A percentile compares a stretch with the other conserved stretches of the same genome.
phyloP scores from a whole-genome alignment of 2,888 invertebrate genomes.

The Itoplectis maculator region DNA sequence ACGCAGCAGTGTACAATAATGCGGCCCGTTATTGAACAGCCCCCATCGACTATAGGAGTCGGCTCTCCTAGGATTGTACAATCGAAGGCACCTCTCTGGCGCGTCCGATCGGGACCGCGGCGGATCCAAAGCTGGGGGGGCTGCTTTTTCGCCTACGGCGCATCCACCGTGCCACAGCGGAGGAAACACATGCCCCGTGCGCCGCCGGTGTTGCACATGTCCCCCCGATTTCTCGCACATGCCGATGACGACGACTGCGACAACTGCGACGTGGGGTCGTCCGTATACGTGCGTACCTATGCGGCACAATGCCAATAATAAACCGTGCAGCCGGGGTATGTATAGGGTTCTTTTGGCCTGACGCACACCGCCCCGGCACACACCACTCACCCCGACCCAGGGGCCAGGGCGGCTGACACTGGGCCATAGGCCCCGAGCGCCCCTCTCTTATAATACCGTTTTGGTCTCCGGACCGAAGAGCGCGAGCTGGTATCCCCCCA shows the following conservation, averaged over 20 bases:
- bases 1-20: conserved; percentile 30
- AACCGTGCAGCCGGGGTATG: conserved; percentile 76
- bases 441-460: conserved; percentile 56
- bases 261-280: conserved; percentile 50
- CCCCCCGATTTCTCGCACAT: conserved; percentile 65
- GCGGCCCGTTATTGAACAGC: conserved; percentile 25
- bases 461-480: conserved; percentile 47
- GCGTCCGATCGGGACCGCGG: conserved; percentile 48
- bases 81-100: conserved; percentile 65
- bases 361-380: conserved; percentile 1
- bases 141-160: neutral
- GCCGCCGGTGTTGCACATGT: conserved; percentile 66
- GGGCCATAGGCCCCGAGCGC: conserved; percentile 25
- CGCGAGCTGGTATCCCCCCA: conserved; percentile 64
- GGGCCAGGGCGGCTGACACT: conserved; percentile 47
- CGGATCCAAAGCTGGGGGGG: conserved; percentile 18
- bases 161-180: neutral
- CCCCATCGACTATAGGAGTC: conserved; percentile 35
- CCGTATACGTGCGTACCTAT: conserved; percentile 45
- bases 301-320: conserved; percentile 82
- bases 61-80: conserved; percentile 35
- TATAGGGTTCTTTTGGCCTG: conserved; percentile 23
- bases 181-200: conserved; percentile 67
- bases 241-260: conserved; percentile 64
- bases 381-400: conserved; percentile 60